Percentiles rank a stretch among this genome's conserved stretches.
Conservation (phyloP, 64 coral and sea anemone species). For the Actinia tenebrosa region DNA sequence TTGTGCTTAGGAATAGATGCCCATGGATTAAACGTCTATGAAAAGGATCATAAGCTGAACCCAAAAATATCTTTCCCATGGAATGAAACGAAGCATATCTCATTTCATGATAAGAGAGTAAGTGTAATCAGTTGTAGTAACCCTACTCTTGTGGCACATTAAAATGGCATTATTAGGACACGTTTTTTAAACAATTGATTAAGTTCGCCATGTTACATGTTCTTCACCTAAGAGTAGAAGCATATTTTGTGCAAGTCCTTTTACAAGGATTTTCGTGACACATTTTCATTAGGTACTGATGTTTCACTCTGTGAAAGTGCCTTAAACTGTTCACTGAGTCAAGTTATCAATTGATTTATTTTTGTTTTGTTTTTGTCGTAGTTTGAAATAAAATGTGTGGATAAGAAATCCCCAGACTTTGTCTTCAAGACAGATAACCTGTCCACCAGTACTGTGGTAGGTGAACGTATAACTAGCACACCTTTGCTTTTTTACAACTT, state of each 20-base stretch:
- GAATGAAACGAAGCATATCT: slow-evolving; percentile 96
- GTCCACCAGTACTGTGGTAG: slow-evolving; percentile 75
- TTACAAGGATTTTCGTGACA: too few relatives aligned
- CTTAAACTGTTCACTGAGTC: too few relatives aligned
- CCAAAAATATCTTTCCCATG: slow-evolving; percentile 96
- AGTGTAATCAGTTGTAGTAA: neutral
- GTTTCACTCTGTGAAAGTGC: too few relatives aligned
- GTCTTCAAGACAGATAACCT: slow-evolving; percentile 71
- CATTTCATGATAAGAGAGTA: slow-evolving; percentile 90
- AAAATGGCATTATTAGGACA: too few relatives aligned
- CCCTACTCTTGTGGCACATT: too few relatives aligned
- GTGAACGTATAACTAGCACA: neutral
- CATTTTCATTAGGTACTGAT: too few relatives aligned
- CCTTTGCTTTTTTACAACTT: neutral
- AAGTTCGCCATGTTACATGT: too few relatives aligned
- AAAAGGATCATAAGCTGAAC: slow-evolving; percentile 84
- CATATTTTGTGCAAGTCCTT: too few relatives aligned
- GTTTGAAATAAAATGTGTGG: slow-evolving; percentile 92
- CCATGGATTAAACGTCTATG: slow-evolving; percentile 87
- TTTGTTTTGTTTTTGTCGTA: slow-evolving; percentile 10
- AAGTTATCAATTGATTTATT: too few relatives aligned
- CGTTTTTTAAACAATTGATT: too few relatives aligned
- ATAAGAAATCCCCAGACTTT: slow-evolving; percentile 89
- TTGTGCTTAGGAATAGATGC: slow-evolving; percentile 91
- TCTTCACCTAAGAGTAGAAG: too few relatives aligned